phyloP scores from a whole-genome alignment of 2,888 invertebrate species.

The Euplagia quadripunctaria region DNA sequence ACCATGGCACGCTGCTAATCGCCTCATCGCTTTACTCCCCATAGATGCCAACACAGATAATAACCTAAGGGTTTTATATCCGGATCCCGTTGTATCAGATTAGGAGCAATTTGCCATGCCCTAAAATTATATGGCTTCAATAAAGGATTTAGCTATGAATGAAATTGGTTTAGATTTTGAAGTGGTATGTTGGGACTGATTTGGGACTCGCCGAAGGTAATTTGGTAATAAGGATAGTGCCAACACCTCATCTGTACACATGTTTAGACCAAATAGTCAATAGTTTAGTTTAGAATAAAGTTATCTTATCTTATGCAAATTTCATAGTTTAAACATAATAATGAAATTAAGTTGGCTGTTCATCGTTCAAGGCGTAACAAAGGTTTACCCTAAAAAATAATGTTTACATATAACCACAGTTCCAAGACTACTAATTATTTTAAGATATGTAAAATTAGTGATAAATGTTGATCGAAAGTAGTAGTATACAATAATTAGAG shows the following conservation, averaged over 20 bases:
- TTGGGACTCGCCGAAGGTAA: constrained; percentile 32
- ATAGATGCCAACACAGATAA: constrained; percentile 75
- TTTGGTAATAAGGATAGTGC: constrained; percentile 22
- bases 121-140: constrained; percentile 68
- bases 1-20: constrained; percentile 78
- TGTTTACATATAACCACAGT: not conserved
- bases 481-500: too few species aligned
- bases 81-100: constrained; percentile 74
- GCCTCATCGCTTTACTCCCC: constrained; percentile 73
- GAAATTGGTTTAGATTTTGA: constrained; percentile 47
- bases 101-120: constrained; percentile 78
- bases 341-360: not conserved
- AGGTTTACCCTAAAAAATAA: not conserved
- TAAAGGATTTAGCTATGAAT: constrained; percentile 53
- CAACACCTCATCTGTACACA: too few species aligned
- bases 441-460: too few species aligned
- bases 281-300: too few species aligned
- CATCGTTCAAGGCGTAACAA: not conserved
- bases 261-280: too few species aligned
- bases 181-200: constrained; percentile 31
- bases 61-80: constrained; percentile 74
- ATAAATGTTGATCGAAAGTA: too few species aligned
- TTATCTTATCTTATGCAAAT: too few species aligned
- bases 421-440: not conserved
- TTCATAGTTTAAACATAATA: too few species aligned